These are phyloP conservation scores for Cyclura pinguis DNA, from an alignment of 2,797 vertebrate genomes.

Conservation along the genomic window DNA sequence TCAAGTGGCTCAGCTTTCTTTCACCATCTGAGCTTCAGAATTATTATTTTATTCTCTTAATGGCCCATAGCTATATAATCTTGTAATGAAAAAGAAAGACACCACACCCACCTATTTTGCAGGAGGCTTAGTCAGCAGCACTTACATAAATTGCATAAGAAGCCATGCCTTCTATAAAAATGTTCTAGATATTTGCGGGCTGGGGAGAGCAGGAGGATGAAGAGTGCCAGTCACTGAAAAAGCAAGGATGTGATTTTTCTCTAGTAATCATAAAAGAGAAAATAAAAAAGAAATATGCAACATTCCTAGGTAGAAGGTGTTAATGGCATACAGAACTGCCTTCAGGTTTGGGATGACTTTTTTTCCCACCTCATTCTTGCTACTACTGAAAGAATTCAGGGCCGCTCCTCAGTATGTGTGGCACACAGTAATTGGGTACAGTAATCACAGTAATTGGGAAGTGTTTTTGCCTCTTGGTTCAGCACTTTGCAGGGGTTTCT, in stretches of 20 bases:
- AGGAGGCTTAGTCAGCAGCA: conserved; percentile 80
- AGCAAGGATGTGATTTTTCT: neutral
- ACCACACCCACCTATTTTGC: conserved; percentile 42
- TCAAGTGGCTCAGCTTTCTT: conserved; percentile 48
- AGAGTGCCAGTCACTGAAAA: conserved; percentile 35
- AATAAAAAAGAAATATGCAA: neutral
- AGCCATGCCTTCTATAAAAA: conserved; percentile 75
- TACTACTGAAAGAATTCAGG: neutral
- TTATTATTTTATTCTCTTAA: conserved; percentile 47
- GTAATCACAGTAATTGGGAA: conserved; percentile 29
- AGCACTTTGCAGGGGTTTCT: neutral
- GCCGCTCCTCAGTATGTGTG: conserved; percentile 28
- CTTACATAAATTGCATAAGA: conserved; percentile 75
- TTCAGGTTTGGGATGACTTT: neutral
- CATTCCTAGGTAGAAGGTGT: neutral
- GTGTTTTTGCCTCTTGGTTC: neutral
- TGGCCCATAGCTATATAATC: conserved; percentile 33
- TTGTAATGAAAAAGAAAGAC: conserved; percentile 64
- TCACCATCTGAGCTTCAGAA: conserved; percentile 42
- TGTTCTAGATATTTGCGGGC: conserved; percentile 69
- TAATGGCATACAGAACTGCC: neutral
- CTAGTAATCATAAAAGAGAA: neutral
- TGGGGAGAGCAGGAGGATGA: neutral
- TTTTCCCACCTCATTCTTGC: neutral
- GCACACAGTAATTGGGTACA: too few species aligned